These are phyloP conservation scores for Cynaeus angustus DNA, from an alignment of 2,888 invertebrate genomes.

Conservation along the genomic window DNA sequence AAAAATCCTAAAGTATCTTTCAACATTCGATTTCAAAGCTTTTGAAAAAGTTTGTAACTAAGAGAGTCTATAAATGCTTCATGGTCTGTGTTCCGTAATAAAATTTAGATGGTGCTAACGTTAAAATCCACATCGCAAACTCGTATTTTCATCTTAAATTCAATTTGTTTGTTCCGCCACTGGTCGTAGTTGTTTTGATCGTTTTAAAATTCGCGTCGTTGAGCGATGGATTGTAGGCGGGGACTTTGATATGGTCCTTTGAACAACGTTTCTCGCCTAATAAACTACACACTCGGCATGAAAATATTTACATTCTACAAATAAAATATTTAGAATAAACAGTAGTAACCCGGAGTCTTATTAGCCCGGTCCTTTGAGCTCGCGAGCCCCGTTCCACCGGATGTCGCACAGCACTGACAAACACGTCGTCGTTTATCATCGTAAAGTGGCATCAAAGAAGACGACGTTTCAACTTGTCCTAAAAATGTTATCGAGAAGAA, in stretches of 20 bases:
- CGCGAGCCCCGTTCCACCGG: constrained; percentile 58
- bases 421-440: constrained; percentile 70
- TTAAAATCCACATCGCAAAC: too few relatives aligned
- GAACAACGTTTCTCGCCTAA: constrained; percentile 63
- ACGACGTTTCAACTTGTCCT: constrained; percentile 67
- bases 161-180: too few relatives aligned
- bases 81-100: too few relatives aligned
- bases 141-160: too few relatives aligned
- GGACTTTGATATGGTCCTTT: constrained; percentile 65
- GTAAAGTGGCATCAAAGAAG: constrained; percentile 69
- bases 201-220: constrained; percentile 18
- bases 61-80: too few relatives aligned
- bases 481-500: constrained; percentile 70
- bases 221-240: constrained; percentile 63
- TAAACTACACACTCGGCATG: constrained; percentile 59
- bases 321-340: constrained; percentile 63
- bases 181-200: too few relatives aligned
- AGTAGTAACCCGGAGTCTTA: constrained; percentile 61
- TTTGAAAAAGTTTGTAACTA: too few relatives aligned
- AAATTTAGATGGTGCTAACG: too few relatives aligned
- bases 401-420: constrained; percentile 69
- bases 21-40: too few relatives aligned
- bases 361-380: constrained; percentile 55
- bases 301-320: constrained; percentile 64
- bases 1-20: too few relatives aligned